phyloP scores from a whole-genome alignment of 1,140 invertebrate species.

The Vanessa tameamea region DNA sequence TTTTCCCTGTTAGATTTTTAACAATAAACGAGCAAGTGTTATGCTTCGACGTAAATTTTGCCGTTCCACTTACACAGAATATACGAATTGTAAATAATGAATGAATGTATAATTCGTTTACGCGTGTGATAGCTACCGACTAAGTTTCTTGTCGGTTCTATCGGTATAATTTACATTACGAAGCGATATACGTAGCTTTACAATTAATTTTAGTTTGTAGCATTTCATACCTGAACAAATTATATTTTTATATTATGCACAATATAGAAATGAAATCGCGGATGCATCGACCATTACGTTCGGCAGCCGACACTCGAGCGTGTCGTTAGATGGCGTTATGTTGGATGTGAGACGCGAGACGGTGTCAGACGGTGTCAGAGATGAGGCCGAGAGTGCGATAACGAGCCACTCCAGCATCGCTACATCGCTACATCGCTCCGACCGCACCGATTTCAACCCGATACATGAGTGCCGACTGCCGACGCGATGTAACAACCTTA shows the following conservation, averaged over 20 bases:
- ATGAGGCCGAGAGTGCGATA: slow-evolving; percentile 38
- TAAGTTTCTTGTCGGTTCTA: too few species aligned
- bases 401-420: slow-evolving; percentile 45
- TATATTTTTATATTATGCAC: background rate
- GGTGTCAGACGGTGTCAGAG: slow-evolving; percentile 10
- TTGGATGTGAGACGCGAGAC: slow-evolving; percentile 1
- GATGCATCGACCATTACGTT: slow-evolving; percentile 2
- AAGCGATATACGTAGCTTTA: too few species aligned
- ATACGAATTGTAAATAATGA: too few species aligned
- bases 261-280: background rate
- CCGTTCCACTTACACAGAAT: too few species aligned
- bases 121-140: too few species aligned
- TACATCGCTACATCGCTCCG: slow-evolving; percentile 15
- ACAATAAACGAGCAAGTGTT: too few species aligned
- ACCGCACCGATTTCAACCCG: slow-evolving; percentile 15
- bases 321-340: slow-evolving; percentile 29
- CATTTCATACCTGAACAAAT: too few species aligned
- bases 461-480: slow-evolving; percentile 4
- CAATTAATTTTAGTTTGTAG: too few species aligned
- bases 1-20: too few species aligned
- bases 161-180: too few species aligned
- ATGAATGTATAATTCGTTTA: too few species aligned
- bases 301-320: slow-evolving; percentile 25
- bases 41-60: too few species aligned
- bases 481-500: background rate